Percentiles rank a stretch among this genome's conserved stretches.
phyloP scores from a whole-genome alignment of 2,797 vertebrate species.

The Margarornis squamiger region DNA sequence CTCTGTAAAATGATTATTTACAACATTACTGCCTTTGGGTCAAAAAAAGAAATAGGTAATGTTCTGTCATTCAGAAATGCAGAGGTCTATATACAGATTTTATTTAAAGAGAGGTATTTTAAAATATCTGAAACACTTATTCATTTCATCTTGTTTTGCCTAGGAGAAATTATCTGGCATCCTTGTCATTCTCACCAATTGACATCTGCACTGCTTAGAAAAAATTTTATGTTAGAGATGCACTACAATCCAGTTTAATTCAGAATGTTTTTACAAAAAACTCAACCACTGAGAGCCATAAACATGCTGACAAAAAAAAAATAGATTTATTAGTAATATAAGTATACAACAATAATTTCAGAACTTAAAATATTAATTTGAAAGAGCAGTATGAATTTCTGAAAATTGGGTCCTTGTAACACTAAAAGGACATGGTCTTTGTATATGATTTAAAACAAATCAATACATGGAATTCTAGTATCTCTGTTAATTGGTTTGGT shows the following conservation, averaged over 20 bases:
- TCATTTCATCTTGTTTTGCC: constrained; percentile 46
- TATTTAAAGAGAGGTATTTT: constrained; percentile 68
- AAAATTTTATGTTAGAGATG: background rate
- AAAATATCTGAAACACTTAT: constrained; percentile 52
- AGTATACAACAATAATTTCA: background rate
- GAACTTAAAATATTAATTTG: background rate
- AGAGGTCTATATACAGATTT: constrained; percentile 41
- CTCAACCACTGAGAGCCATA: constrained; percentile 11
- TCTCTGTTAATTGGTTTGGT: constrained; percentile 73
- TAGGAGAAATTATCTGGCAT: constrained; percentile 49
- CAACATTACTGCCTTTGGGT: constrained; percentile 65
- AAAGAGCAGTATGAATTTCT: constrained; percentile 57
- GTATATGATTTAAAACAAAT: constrained; percentile 61
- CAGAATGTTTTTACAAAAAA: constrained; percentile 41
- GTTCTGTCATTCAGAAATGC: constrained; percentile 66
- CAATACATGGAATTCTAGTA: constrained; percentile 66
- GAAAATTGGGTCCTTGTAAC: constrained; percentile 73
- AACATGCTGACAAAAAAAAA: background rate
- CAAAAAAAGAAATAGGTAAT: constrained; percentile 24
- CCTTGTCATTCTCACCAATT: constrained; percentile 44
- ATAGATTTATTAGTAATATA: background rate
- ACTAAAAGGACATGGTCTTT: constrained; percentile 68
- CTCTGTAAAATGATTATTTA: constrained; percentile 59
- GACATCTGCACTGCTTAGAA: constrained; percentile 11
- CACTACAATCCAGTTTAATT: constrained; percentile 39